Conservation (phyloP, 1,140 invertebrate species). For the Ceratina calcarata region DNA sequence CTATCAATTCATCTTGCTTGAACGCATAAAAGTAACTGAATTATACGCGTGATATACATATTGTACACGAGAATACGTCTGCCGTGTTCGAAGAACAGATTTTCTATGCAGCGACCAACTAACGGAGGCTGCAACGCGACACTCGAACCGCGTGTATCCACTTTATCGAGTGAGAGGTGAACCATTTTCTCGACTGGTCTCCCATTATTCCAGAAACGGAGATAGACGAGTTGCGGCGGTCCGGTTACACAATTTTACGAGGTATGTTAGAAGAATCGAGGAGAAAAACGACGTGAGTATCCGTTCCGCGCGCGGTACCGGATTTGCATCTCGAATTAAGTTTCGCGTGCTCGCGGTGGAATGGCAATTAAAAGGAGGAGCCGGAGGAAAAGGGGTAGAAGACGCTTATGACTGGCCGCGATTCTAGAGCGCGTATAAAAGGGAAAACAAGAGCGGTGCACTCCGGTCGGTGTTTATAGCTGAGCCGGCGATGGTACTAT, state of each 20-base stretch:
- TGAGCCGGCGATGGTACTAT: not conserved
- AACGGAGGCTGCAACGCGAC: too few relatives aligned
- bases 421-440: not conserved
- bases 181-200: slow-evolving; percentile 19
- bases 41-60: too few relatives aligned
- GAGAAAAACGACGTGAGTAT: not conserved
- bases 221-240: not conserved
- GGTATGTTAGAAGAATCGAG: not conserved
- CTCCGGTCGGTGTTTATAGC: slow-evolving; percentile 2
- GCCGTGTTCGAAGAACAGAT: too few relatives aligned
- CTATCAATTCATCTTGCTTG: too few relatives aligned
- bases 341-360: not conserved
- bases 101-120: too few relatives aligned
- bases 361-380: slow-evolving; percentile 3
- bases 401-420: slow-evolving; percentile 6
- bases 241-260: slow-evolving; percentile 7
- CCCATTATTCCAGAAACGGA: slow-evolving; percentile 50
- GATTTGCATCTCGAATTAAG: slow-evolving; percentile 33
- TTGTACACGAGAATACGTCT: too few relatives aligned
- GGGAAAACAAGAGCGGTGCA: not conserved
- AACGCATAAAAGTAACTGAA: too few relatives aligned
- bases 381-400: not conserved
- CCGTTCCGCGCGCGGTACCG: not conserved
- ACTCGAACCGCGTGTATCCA: too few relatives aligned
- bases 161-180: slow-evolving; percentile 25